phyloP scores from a whole-genome alignment of 2,797 vertebrate species.

The Echiichthys vipera region DNA sequence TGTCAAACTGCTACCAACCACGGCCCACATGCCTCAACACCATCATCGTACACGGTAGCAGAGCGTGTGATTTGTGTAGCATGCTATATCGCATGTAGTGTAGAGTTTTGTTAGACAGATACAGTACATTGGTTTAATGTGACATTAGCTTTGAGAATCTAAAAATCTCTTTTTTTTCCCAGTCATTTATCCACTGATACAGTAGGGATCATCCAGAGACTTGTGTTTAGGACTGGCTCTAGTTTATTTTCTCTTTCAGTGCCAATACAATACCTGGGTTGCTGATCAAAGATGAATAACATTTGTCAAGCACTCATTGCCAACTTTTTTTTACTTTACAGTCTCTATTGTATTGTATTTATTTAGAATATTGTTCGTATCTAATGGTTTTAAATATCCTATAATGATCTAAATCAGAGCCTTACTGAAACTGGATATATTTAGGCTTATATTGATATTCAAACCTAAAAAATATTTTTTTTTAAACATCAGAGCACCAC shows the following conservation, averaged over 20 bases:
- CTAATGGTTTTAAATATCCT: too few species aligned
- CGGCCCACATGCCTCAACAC: constrained; percentile 21
- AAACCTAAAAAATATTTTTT: neutral
- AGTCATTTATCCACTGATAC: neutral
- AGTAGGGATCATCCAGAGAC: neutral
- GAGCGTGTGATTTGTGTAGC: constrained; percentile 24
- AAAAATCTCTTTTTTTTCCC: neutral
- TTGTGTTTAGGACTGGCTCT: neutral
- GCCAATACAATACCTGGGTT: constrained; percentile 24
- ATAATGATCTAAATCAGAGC: neutral
- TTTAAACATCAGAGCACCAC: neutral
- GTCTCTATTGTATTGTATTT: too few species aligned
- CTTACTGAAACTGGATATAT: neutral
- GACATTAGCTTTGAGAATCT: neutral
- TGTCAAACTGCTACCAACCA: constrained; percentile 9
- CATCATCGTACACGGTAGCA: neutral
- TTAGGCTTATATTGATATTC: neutral
- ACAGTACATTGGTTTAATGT: neutral
- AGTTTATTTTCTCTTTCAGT: constrained; percentile 9
- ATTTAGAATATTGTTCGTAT: too few species aligned
- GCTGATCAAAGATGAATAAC: neutral
- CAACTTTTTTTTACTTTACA: constrained; percentile 5
- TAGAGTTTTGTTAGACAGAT: constrained; percentile 12
- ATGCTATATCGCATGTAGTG: constrained; percentile 24
- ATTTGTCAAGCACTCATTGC: constrained; percentile 17